phyloP scores from a whole-genome alignment of 2,888 invertebrate genomes.

The Sinhomidia bicolor region DNA sequence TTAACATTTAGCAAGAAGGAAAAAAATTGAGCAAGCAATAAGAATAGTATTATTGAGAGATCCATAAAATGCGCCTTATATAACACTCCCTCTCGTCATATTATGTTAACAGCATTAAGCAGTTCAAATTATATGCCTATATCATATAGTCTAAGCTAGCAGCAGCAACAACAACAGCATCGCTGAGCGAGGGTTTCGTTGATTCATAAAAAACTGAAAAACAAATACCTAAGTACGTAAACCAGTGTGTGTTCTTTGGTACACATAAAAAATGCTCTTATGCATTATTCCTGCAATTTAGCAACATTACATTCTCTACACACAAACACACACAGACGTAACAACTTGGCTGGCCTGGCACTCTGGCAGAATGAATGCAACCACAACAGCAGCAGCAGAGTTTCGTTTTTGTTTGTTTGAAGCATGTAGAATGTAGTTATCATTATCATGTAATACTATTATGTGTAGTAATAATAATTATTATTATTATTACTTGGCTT shows the following conservation, averaged over 20 bases:
- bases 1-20: background rate
- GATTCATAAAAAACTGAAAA: conserved; percentile 1
- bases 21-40: background rate
- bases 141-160: background rate
- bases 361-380: conserved; percentile 20
- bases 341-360: background rate
- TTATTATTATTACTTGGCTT: background rate
- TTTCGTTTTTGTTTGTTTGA: background rate
- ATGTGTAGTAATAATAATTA: conserved; percentile 17
- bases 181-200: background rate
- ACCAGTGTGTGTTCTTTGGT: conserved; percentile 15
- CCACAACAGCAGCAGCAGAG: background rate
- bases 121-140: background rate
- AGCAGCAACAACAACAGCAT: background rate
- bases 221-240: conserved; percentile 21
- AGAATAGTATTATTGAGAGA: background rate
- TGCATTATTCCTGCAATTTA: conserved; percentile 14
- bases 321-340: background rate
- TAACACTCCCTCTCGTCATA: background rate
- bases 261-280: conserved; percentile 11
- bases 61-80: background rate
- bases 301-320: background rate
- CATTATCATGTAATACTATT: background rate
- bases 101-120: background rate
- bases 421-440: background rate